Evolutionary conservation across 2,888 invertebrate genomes (phyloP).

Genomic region (Margaritifera margaritifera): DNA sequence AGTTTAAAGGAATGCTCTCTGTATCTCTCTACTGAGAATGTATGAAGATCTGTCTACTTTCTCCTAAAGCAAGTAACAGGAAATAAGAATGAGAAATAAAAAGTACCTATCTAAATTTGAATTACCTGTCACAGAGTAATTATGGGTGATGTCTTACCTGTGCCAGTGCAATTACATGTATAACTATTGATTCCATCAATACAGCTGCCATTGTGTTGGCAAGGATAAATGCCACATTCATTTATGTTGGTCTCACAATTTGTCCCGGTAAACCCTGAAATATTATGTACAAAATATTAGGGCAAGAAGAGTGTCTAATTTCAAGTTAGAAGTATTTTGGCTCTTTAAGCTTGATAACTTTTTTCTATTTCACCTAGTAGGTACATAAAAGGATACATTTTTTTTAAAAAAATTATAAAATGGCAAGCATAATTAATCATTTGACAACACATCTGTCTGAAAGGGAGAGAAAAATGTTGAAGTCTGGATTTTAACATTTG

Average conservation of each 20-base stretch:
- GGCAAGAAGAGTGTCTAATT: no score
- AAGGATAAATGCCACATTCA: slow-evolving; percentile 76
- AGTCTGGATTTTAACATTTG: no score
- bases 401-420: no score
- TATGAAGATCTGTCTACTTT: no score
- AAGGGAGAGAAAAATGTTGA: background rate
- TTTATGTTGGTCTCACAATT: slow-evolving; percentile 75
- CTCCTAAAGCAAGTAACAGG: no score
- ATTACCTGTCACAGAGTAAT: background rate
- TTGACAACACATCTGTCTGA: background rate
- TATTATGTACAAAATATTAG: background rate
- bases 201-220: slow-evolving; percentile 57
- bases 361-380: no score
- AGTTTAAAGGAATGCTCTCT: no score
- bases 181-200: slow-evolving; percentile 44
- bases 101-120: background rate
- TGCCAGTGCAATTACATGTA: slow-evolving; percentile 57
- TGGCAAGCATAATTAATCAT: background rate
- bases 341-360: no score
- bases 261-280: slow-evolving; percentile 72
- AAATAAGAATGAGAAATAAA: no score
- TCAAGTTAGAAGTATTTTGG: no score
- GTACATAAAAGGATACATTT: no score
- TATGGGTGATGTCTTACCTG: slow-evolving; percentile 42
- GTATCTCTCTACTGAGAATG: no score